Base-by-base conservation (phyloP, 2,888 invertebrate genomes). In the Drosophila neonasuta region DNA sequence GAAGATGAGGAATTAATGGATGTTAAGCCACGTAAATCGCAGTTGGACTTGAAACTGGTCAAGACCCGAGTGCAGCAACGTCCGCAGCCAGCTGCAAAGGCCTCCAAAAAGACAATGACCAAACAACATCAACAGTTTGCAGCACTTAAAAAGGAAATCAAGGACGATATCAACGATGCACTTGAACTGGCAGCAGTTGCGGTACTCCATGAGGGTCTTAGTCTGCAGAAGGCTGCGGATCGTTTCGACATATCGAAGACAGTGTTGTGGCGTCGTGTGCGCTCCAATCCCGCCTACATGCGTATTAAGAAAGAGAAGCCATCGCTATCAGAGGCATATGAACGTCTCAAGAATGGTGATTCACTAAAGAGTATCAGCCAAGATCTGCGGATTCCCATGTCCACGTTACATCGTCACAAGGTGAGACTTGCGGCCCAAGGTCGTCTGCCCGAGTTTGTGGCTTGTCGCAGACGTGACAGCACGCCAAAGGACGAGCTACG, bases 341-440 rank as follows among this genome's bases (percentile, higher is more conserved):
- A 90, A 45, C 88, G 90, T 10, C 66, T 91, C 0, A 89, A 90
- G 57, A 87, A 69, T 5, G 91, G 91, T 0, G 90, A 91, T 57
- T 90, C 91, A 0, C 64, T 91, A 1, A 91, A 91, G 65, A 90
- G 86, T 68, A 90, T 91, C 24, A 90, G 90, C 41, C 88, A 89
- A 55, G 89, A 90, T 44, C 73, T 91, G 10, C 86, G 89, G n/a
- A 91, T 91, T 70, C 91, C 91, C n/a, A 90, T 91, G 88, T 91
- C 91, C 0, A 91, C 91, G 4, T 67, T 91, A 15, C 91, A 91
- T 68, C 79, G 91, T 0, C 91, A 91, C 51, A 91, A 91, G 64
- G 89, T 91, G 0, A 87, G 90, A 3, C 75, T 91, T 0, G 87
- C 89, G 0, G 87, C 89, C 17, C 88, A 90, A 46, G 91, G 91